Evolutionary conservation across 1,140 invertebrate genomes (phyloP).

Genomic region (Papilio dardanus): DNA sequence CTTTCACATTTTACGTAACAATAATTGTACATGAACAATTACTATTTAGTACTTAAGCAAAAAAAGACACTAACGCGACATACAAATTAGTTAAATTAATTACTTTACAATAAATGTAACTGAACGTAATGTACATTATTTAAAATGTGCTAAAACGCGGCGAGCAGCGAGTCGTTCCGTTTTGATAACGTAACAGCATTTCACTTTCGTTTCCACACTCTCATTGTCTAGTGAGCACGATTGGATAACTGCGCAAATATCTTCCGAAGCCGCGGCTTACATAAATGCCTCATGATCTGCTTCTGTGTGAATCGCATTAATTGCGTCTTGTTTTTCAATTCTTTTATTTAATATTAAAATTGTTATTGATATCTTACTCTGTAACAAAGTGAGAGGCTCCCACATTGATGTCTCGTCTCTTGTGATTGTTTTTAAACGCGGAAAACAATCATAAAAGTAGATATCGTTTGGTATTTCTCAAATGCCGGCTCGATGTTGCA

Average conservation of each 20-base stretch:
- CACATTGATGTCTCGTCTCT: constrained; percentile 42
- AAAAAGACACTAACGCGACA: constrained; percentile 52
- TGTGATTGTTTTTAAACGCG: constrained; percentile 46
- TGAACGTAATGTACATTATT: constrained; percentile 11
- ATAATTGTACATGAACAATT: neutral
- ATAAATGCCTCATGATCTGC: constrained; percentile 61
- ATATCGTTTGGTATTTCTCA: constrained; percentile 1
- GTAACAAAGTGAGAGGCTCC: constrained; percentile 64
- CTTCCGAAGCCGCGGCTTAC: constrained; percentile 66
- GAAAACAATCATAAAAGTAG: constrained; percentile 30
- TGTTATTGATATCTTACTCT: constrained; percentile 70
- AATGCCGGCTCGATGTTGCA: constrained; percentile 27
- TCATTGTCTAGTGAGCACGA: constrained; percentile 73
- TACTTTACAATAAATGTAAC: constrained; percentile 33
- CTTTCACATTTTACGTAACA: constrained; percentile 16
- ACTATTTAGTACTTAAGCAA: neutral
- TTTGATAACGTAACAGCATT: constrained; percentile 73
- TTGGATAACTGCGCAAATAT: constrained; percentile 77
- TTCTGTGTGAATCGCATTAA: constrained; percentile 72
- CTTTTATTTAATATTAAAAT: constrained; percentile 59
- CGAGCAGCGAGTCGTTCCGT: constrained; percentile 55
- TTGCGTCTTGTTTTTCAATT: constrained; percentile 63
- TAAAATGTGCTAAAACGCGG: constrained; percentile 13
- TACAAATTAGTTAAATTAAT: constrained; percentile 37
- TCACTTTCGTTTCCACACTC: constrained; percentile 75